Base-by-base conservation (phyloP, 1,140 invertebrate species). In the Drosophila ogumai region DNA sequence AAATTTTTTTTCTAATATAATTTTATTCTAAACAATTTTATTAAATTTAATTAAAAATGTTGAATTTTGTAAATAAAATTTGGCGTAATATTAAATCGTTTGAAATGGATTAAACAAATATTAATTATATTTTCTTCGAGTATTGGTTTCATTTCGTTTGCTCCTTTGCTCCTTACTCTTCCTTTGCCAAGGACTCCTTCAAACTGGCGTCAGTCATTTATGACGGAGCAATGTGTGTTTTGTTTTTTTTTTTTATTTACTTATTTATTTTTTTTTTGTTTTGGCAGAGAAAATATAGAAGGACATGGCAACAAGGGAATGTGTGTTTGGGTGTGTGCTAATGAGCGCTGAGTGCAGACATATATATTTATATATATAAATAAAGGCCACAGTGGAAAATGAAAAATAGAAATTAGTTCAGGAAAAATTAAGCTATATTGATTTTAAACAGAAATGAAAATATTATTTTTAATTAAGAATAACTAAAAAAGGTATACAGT, bases 151-250 rank as follows among this genome's bases (percentile, higher is more conserved):
- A 19, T 12, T 32, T 3, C 6, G 9, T 13, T 52, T 32, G 5
- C 9, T n/a, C 2, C n/a, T 6, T 63, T 40, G 40, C 49, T 19
- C 5, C 32, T 57, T 41, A 28, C 19, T n/a, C 15, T 58, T n/a
- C 13, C 25, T 22, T 58, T 0, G 9, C 9, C 34, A 64, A 60
- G 47, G 60, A 59, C 54, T 57, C 47, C 38, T 59, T 63, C 52
- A 47, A 54, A 64, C 25, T 82, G 80, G 64, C 64, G 75, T 79
- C 81, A 85, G 67, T 81, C 81, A 85, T 85, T 85, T 86, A 81
- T 86, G 81, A 78, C 74, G 74, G 50, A 85, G 81, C 77, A 85
- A 85, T 85, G 81, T 85, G 81, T 64, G 36, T 65, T 36, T 47
- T n/a, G 19, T 2, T 13, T n/a, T 36, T 61, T 38, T 28, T 25